Percentiles rank a stretch among this genome's conserved stretches.
These are phyloP conservation scores for Spodoptera frugiperda DNA, from an alignment of 1,140 invertebrate species.

Conservation along the genomic window DNA sequence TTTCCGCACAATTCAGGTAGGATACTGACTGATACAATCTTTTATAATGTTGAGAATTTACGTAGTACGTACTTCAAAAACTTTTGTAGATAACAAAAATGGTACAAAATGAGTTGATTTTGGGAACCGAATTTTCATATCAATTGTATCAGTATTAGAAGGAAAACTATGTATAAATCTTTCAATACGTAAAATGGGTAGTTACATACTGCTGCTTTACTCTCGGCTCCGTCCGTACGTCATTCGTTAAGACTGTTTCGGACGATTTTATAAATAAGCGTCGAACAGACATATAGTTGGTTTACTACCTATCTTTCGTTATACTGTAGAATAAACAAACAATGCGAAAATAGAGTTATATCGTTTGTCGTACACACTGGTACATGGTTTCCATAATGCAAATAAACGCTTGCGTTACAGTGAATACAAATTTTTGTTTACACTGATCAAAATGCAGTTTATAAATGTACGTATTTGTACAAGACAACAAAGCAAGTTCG, in stretches of 20 bases:
- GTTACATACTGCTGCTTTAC: neutral
- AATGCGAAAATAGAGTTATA: conserved; percentile 24
- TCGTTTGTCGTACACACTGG: neutral
- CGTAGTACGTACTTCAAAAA: no score
- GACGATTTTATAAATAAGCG: conserved; percentile 14
- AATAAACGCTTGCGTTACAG: neutral
- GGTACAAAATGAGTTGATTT: no score
- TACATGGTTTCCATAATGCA: neutral
- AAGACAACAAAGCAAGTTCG: conserved; percentile 9
- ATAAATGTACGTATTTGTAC: conserved; percentile 2
- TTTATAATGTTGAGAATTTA: no score
- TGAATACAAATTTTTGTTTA: conserved; percentile 22
- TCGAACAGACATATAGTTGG: neutral
- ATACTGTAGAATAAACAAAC: conserved; percentile 10
- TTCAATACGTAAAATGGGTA: no score
- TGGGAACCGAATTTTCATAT: no score
- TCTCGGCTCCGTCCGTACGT: neutral
- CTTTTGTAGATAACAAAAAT: no score
- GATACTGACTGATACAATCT: no score
- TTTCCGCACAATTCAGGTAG: no score
- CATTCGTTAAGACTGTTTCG: conserved; percentile 1
- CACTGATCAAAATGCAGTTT: neutral
- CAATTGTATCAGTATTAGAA: no score
- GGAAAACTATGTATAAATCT: no score
- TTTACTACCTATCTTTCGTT: conserved; percentile 14